Percentiles rank a stretch among this genome's conserved stretches.
Conservation (phyloP, 2,888 invertebrate genomes). For the Archips xylosteana region DNA sequence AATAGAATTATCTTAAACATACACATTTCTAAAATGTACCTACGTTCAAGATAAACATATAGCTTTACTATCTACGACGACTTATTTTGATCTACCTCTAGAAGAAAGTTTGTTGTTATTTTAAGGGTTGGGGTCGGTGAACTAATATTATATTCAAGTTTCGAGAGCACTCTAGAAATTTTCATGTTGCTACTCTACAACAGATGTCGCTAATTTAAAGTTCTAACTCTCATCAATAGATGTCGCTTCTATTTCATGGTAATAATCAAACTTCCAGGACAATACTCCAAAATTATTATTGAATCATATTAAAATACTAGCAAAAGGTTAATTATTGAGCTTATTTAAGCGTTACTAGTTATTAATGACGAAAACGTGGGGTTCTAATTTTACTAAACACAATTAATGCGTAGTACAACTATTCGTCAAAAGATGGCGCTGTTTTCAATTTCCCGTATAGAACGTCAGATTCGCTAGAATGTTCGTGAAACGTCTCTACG, state of each 20-base stretch:
- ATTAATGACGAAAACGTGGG: neutral
- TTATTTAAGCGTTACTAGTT: neutral
- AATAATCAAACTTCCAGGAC: neutral
- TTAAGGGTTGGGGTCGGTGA: slow-evolving; percentile 7
- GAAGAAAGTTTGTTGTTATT: slow-evolving; percentile 19
- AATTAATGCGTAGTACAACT: slow-evolving; percentile 39
- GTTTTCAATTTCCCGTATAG: neutral
- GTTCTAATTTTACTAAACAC: neutral
- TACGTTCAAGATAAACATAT: neutral
- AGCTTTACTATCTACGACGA: neutral
- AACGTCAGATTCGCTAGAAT: slow-evolving; percentile 52
- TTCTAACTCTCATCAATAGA: slow-evolving; percentile 6
- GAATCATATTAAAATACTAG: neutral
- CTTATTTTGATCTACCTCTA: neutral
- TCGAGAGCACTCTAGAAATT: slow-evolving; percentile 25
- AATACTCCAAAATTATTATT: neutral
- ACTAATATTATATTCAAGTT: neutral
- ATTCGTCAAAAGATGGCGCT: slow-evolving; percentile 59
- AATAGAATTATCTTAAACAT: neutral
- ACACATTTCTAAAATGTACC: neutral
- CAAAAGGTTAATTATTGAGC: neutral
- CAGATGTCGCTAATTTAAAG: slow-evolving; percentile 47
- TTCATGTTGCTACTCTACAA: slow-evolving; percentile 38
- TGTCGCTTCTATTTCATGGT: neutral
- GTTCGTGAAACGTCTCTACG: slow-evolving; percentile 60